Conservation (phyloP, 1,140 invertebrate genomes). For the Limonius californicus region DNA sequence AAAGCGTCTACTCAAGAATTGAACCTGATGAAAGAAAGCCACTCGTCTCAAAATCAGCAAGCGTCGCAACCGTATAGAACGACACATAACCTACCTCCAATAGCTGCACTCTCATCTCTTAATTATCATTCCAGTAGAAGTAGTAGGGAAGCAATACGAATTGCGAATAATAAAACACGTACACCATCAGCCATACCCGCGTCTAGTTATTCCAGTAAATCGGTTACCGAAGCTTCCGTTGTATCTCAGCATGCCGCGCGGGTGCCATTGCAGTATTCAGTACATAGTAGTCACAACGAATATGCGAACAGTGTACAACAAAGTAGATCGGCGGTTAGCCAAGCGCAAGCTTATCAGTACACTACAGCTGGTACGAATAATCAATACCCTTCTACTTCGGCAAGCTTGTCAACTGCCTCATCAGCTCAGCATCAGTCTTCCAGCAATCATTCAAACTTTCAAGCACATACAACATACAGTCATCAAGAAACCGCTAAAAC, state of each 20-base stretch:
- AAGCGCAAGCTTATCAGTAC: neutral
- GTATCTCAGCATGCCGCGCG: neutral
- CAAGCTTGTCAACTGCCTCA: neutral
- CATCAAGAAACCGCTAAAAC: neutral
- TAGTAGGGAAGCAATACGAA: conserved; percentile 35
- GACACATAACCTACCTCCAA: conserved; percentile 53
- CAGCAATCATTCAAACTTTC: neutral
- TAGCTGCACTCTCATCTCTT: conserved; percentile 48
- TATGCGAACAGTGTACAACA: neutral
- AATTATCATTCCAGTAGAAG: conserved; percentile 48
- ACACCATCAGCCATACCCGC: neutral
- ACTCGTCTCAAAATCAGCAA: conserved; percentile 22
- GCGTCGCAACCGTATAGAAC: conserved; percentile 30
- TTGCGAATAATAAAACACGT: neutral
- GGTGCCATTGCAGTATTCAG: neutral
- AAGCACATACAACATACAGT: neutral
- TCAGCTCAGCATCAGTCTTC: conserved; percentile 11
- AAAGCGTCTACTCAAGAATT: conserved; percentile 7
- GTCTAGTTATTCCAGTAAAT: neutral
- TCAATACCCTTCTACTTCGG: neutral
- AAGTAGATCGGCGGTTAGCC: neutral
- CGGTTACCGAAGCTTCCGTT: neutral
- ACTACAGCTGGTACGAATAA: neutral
- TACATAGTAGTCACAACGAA: neutral
- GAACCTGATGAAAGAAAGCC: conserved; percentile 23